Percentiles rank a stretch among this genome's conserved stretches.
Conservation (phyloP, 2,113 vertebrate genomes). For the Synchiropus splendidus region DNA sequence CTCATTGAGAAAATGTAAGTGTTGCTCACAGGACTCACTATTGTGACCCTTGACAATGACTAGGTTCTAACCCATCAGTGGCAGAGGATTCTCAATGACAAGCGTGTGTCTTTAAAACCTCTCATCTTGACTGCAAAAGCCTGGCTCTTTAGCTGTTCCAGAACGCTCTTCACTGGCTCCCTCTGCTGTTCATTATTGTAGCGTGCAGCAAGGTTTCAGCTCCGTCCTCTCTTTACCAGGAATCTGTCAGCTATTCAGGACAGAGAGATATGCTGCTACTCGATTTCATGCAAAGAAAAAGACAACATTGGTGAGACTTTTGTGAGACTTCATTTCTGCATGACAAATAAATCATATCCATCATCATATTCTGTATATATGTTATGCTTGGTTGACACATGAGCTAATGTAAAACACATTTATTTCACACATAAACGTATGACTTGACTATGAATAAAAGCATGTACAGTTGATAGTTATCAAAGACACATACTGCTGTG, state of each 20-base stretch:
- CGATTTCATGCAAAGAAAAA: constrained; percentile 79
- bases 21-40: neutral
- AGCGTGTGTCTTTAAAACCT: neutral
- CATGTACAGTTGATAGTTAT: too few species aligned
- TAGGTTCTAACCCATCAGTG: too few species aligned
- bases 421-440: too few species aligned
- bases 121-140: neutral
- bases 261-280: constrained; percentile 78
- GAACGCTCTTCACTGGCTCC: constrained; percentile 6
- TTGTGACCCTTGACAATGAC: too few species aligned
- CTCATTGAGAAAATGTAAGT: constrained; percentile 87
- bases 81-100: too few species aligned
- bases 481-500: too few species aligned
- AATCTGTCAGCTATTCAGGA: constrained; percentile 78
- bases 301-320: constrained; percentile 73
- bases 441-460: too few species aligned
- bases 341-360: neutral
- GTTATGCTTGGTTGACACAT: neutral
- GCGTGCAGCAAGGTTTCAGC: too few species aligned
- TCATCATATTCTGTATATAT: neutral
- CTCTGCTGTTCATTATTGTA: constrained; percentile 16
- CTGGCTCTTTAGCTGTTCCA: too few species aligned
- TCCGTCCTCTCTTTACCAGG: constrained; percentile 38
- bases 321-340: neutral
- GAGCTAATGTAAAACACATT: too few species aligned